A percentile compares a stretch with the other conserved stretches of the same genome.
These are phyloP conservation scores for Otolemur crassicaudatus DNA, from an alignment of 2,797 vertebrate genomes.

Conservation along the genomic window DNA sequence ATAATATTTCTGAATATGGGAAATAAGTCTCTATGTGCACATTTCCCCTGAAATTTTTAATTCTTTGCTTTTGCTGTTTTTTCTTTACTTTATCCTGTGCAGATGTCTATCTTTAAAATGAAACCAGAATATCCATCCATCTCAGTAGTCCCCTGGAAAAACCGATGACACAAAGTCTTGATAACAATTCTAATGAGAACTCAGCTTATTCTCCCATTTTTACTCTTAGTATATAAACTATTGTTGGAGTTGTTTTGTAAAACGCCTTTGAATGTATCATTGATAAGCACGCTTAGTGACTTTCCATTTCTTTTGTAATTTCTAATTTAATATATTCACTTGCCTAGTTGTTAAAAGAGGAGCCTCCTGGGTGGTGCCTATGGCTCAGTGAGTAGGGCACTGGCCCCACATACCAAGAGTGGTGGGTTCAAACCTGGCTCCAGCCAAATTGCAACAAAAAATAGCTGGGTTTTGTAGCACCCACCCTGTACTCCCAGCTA, in stretches of 20 bases:
- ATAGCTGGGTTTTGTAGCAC: too few relatives aligned
- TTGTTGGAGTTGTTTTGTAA: neutral
- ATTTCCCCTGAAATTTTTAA: neutral
- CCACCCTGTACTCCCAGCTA: too few relatives aligned
- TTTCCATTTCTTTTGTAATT: neutral
- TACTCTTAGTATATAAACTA: neutral
- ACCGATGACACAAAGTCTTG: neutral
- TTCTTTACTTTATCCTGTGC: neutral
- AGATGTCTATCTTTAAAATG: slow-evolving; percentile 14
- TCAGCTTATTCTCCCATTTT: neutral
- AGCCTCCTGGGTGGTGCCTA: neutral
- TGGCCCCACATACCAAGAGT: too few relatives aligned
- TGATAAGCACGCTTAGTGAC: neutral
- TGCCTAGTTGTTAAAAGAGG: neutral
- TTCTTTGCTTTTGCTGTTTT: neutral
- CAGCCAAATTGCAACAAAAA: too few relatives aligned
- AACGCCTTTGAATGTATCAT: neutral
- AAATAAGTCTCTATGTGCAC: neutral
- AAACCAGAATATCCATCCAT: neutral
- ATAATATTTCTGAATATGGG: neutral
- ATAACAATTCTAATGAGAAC: neutral
- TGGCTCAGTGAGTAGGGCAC: too few relatives aligned
- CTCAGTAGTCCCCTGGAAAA: neutral
- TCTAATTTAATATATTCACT: neutral
- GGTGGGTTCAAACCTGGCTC: too few relatives aligned